A percentile compares a stretch with the other conserved stretches of the same genome.
phyloP scores from a whole-genome alignment of 1,140 invertebrate genomes.

The Centruroides vittatus region DNA sequence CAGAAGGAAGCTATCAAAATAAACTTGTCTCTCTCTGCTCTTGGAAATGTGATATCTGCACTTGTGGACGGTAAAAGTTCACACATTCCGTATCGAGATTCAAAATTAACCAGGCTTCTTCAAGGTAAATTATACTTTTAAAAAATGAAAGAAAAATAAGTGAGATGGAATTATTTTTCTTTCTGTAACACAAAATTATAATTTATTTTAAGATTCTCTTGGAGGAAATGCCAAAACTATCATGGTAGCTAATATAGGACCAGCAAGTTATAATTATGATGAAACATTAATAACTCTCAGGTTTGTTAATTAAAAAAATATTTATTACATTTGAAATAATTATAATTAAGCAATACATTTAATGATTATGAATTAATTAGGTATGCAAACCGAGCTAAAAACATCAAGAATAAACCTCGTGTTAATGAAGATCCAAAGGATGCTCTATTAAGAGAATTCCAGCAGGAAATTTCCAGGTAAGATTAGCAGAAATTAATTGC shows the following conservation, averaged over 20 bases:
- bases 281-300: conserved; percentile 80
- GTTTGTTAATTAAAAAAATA: conserved; percentile 11
- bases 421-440: conserved; percentile 95
- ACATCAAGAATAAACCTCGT: conserved; percentile 88
- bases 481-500: neutral
- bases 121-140: conserved; percentile 36
- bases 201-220: conserved; percentile 51
- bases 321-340: too few species aligned
- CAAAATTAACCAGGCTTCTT: conserved; percentile 78
- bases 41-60: conserved; percentile 90
- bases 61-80: conserved; percentile 68
- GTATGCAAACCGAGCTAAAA: conserved; percentile 86
- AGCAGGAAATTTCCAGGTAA: conserved; percentile 58
- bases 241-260: conserved; percentile 93
- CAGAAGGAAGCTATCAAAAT: conserved; percentile 91
- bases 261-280: conserved; percentile 90
- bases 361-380: conserved; percentile 24
- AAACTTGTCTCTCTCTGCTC: conserved; percentile 80
- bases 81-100: conserved; percentile 86
- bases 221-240: conserved; percentile 93
- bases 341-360: neutral
- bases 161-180: too few species aligned
- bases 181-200: too few species aligned
- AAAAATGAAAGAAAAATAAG: neutral
- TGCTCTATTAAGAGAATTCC: conserved; percentile 70